Base-by-base conservation (phyloP, 2,113 vertebrate species). In the Puntigrus tetrazona region DNA sequence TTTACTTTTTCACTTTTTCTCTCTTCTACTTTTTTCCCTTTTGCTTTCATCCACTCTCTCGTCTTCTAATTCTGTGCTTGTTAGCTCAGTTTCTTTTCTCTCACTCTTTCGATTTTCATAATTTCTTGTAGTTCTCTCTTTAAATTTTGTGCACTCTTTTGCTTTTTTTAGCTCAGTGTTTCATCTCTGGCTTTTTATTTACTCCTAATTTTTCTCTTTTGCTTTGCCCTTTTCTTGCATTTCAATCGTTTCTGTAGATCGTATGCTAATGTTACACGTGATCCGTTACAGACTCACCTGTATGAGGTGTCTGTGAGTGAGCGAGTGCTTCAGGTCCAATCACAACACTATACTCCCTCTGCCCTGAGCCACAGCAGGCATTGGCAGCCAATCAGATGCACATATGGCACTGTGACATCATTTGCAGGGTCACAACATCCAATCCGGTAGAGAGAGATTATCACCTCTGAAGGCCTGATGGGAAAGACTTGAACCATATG, bases 391-490 rank as follows among this genome's bases (percentile, higher is more conserved):
- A 65, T 85, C 84, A 78, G 74, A 73, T 83, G 79, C 84, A 90
- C 85, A 82, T 91, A 93, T 91, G 87, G 89, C 88, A 76, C 83
- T 9, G 83, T 91, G 90, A 94, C 90, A 92, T 91, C 88, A 91
- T 86, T 88, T 89, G 61, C 83, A 87, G 87, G 89, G 88, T 90
- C 86, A 36, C 78, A 72, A 84, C 89, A 92, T 91, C 91, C 92
- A 93, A 92, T 93, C 91, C 91, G 88, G 78, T 86, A 88, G 87
- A 88, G 88, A 88, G 88, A 89, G 88, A 90, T 91, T 91, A 93
- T 88, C 88, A 89, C 91, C 91, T 90, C 88, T 87, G 83, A 89
- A 87, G 89, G 86, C 89, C 91, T 86, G 87, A 89, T 91, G 90
- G 91, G 52, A 77, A 77, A 72, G 47, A 73, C 34, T 63, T 20